Evolutionary conservation across 2,113 vertebrate genomes (phyloP), one percentile per base, ranked within the genome.

Genomic region (Scomber colias): DNA sequence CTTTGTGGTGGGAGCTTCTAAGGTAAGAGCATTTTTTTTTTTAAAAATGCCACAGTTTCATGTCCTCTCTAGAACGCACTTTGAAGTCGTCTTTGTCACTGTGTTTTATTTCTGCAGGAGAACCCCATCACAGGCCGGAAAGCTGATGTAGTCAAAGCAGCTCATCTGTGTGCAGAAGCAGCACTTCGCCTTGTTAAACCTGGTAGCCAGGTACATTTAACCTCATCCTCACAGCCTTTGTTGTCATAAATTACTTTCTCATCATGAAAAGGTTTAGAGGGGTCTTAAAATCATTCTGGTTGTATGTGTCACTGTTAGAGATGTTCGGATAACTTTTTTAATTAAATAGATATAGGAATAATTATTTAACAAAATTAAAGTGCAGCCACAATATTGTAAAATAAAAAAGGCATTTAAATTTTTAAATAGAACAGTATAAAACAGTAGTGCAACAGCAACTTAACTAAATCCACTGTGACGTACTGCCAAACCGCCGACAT

Each of bases 121-220:
- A 94, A 94, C 6, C 96, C 96, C 0, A 86, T 98, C 85, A 95
- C 96, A 0, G 98, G 98, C 24, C 95, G 97, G 13, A 99, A 97
- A 93, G 98, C 97, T 21, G 98, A 99, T 60, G 98, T 99, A 30
- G 92, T 99, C 88, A 99, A 96, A 89, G 98, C 98, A 0, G 98
- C 98, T 75, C 95, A 99, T 68, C 95, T 98, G 53, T 99, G 98
- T 61, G 97, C 96, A 3, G 98, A 99, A 87, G 98, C 98, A 30
- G 98, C 98, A 7, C 93, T 99, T 70, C 96, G 98, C 45, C 91
- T 99, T n/a, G 98, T 99, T 75, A 99, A 99, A 90, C 97, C 98
- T 21, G 98, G 98, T 12, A 98, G 97, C 79, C 97, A 99, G 97
- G 98, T 99, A 83, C 62, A 77, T 89, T 3, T 13, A 50, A 56